Percentiles rank a stretch among this genome's conserved stretches.
Evolutionary conservation across 2,888 invertebrate genomes (phyloP).

Genomic region (Nemotelus pantherinus): DNA sequence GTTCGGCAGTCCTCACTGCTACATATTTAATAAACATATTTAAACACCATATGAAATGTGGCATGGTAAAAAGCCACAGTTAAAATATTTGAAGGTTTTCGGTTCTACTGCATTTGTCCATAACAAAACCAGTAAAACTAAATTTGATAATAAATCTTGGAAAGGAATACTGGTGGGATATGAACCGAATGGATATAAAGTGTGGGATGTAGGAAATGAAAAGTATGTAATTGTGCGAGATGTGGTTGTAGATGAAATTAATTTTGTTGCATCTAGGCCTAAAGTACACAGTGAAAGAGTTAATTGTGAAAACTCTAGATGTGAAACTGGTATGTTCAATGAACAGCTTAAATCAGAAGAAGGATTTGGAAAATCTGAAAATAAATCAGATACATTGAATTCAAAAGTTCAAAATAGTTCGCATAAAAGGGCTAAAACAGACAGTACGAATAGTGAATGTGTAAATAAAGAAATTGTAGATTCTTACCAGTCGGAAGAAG

Average conservation of each 20-base stretch:
- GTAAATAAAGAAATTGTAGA: too few species aligned
- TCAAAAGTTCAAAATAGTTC: too few species aligned
- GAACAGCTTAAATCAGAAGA: too few species aligned
- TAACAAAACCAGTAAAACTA: slow-evolving; percentile 55
- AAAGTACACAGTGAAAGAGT: slow-evolving; percentile 7
- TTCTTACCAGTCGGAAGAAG: not conserved
- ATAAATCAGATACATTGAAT: too few species aligned
- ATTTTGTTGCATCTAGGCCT: slow-evolving; percentile 54
- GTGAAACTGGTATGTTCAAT: too few species aligned
- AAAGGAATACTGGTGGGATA: slow-evolving; percentile 54
- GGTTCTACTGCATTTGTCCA: slow-evolving; percentile 57
- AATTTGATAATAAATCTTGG: slow-evolving; percentile 58
- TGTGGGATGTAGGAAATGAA: slow-evolving; percentile 56
- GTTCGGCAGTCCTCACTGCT: slow-evolving; percentile 59
- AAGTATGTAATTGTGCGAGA: slow-evolving; percentile 57
- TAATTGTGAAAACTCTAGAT: not conserved
- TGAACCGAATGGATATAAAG: slow-evolving; percentile 57
- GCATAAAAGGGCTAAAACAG: too few species aligned
- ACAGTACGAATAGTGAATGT: too few species aligned
- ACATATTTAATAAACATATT: slow-evolving; percentile 59
- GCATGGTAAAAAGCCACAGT: slow-evolving; percentile 58
- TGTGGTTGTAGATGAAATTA: slow-evolving; percentile 58
- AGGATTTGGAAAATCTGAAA: too few species aligned
- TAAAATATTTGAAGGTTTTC: slow-evolving; percentile 57
- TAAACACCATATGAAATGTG: slow-evolving; percentile 60